phyloP scores from a whole-genome alignment of 2,797 vertebrate genomes.

The Cacajao melanocephalus region DNA sequence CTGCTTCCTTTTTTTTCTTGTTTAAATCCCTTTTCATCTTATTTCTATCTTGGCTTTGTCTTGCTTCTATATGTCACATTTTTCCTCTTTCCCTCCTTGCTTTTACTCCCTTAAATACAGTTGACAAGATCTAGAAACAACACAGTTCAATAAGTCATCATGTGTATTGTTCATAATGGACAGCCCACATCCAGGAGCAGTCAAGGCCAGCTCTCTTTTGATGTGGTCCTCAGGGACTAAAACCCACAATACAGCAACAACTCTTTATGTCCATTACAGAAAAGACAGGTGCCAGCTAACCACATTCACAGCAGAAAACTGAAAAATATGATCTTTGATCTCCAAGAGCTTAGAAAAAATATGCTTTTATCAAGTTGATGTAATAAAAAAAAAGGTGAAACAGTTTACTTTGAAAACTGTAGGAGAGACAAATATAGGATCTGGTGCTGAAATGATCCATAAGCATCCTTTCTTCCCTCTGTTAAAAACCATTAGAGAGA shows the following conservation, averaged over 20 bases:
- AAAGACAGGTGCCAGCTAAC: background rate
- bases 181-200: background rate
- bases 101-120: background rate
- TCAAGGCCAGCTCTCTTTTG: constrained; percentile 22
- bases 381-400: constrained; percentile 9
- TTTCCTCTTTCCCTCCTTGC: background rate
- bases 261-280: background rate
- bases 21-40: background rate
- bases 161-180: background rate
- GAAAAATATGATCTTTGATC: constrained; percentile 31
- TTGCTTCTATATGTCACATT: background rate
- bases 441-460: background rate
- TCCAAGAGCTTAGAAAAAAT: constrained; percentile 41
- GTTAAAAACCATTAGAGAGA: constrained; percentile 8
- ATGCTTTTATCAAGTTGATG: constrained; percentile 27
- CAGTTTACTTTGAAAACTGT: background rate
- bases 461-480: background rate
- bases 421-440: background rate
- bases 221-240: background rate
- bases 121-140: constrained; percentile 5
- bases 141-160: background rate
- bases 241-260: constrained; percentile 8
- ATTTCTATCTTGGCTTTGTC: background rate
- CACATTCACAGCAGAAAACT: background rate
- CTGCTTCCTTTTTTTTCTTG: background rate